Evolutionary conservation across 37 sponge, comb jelly and placozoan species (phyloP), one percentile per base, ranked within the genome.

Genomic region (Theonella swinhoei): DNA sequence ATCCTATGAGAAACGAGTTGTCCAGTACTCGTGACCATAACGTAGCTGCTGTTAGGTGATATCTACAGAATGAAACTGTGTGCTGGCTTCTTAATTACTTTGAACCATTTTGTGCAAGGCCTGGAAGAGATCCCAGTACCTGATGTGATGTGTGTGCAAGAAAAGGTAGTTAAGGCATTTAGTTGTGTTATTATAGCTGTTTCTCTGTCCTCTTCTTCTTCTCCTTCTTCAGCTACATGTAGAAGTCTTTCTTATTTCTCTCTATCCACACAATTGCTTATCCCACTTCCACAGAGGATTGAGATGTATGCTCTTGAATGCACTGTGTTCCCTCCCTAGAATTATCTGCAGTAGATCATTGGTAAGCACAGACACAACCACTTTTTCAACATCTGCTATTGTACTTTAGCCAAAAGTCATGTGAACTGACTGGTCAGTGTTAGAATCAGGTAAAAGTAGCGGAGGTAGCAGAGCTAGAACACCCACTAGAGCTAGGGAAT

Each of bases 401-500:
- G n/a, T n/a, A n/a, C n/a, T n/a, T n/a, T n/a, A n/a, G n/a, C n/a
- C n/a, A n/a, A n/a, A n/a, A n/a, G n/a, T n/a, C n/a, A 4, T 25
- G 35, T 39, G 67, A 42, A 67, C 38, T 34, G 1, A 64, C 22
- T 75, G 84, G 84, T 30, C 68, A 36, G 41, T 75, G 58, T 47
- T 83, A 83, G 34, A 74, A 83, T n/a, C n/a, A n/a, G n/a, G n/a
- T n/a, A 1, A 68, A 66, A 36, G 75, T 64, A 0, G 9, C 68
- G 68, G 24, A 70, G 69, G 25, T 61, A 76, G 32, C 69, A 34
- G 0, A 68, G 62, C 19, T 30, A 64, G 75, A 8, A 31, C 23
- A 24, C 39, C 83, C 59, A 76, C 33, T 42, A 85, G 70, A 23
- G 67, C 67, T 60, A 60, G 77, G 85, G 68, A 43, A 76, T 77